Evolutionary conservation across 2,888 invertebrate species (phyloP).

Genomic region (Apodemia duryi): DNA sequence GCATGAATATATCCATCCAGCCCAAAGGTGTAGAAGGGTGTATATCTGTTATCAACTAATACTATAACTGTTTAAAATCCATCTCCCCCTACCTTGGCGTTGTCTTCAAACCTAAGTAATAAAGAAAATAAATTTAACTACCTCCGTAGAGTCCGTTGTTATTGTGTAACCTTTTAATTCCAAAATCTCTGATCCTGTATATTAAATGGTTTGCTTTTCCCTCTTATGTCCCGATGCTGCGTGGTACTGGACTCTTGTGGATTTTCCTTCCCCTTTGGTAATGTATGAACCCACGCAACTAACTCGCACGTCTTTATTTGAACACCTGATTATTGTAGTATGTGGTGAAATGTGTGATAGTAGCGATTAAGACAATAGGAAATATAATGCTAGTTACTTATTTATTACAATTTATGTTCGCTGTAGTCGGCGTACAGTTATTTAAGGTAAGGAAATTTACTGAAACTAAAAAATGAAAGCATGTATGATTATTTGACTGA

Average conservation of each 20-base stretch:
- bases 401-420: conserved; percentile 99
- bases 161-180: conserved; percentile 15
- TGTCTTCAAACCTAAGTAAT: conserved; percentile 37
- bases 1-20: conserved; percentile 26
- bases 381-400: conserved; percentile 99
- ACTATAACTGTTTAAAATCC: conserved; percentile 37
- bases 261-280: conserved; percentile 54
- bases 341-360: conserved; percentile 99
- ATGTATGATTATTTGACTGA: conserved; percentile 12
- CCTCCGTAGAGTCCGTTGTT: conserved; percentile 27
- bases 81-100: conserved; percentile 74
- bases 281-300: conserved; percentile 61
- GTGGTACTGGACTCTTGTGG: conserved; percentile 51
- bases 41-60: conserved; percentile 45
- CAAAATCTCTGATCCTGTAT: conserved; percentile 33
- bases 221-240: conserved; percentile 69
- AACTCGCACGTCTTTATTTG: conserved; percentile 46
- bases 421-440: conserved; percentile 99
- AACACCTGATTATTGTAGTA: conserved; percentile 82
- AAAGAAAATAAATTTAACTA: conserved; percentile 39
- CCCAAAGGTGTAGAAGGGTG: conserved; percentile 71
- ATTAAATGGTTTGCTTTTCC: conserved; percentile 72
- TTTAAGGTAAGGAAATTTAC: conserved; percentile 92
- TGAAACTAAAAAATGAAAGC: background rate
- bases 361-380: conserved; percentile 99